A percentile compares a stretch with the other conserved stretches of the same genome.
phyloP scores from a whole-genome alignment of 2,888 invertebrate species.

The Hydroisotoma schaefferi region DNA sequence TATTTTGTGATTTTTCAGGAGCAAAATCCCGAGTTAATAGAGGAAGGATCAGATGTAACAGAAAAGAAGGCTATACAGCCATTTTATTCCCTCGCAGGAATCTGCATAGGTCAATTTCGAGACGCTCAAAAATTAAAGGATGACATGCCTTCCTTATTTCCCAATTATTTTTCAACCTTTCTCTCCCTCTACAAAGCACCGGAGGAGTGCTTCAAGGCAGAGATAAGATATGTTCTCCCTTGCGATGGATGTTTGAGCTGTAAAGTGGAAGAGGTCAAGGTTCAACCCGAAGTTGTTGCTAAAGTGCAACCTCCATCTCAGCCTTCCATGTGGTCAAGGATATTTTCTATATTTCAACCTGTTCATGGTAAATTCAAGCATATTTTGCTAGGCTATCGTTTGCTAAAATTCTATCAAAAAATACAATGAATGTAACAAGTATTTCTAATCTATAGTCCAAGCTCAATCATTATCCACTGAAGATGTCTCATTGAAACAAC shows the following conservation, averaged over 20 bases:
- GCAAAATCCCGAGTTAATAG: neutral
- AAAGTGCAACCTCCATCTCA: neutral
- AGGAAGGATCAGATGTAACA: conserved; percentile 13
- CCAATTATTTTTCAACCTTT: conserved; percentile 53
- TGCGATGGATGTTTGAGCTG: conserved; percentile 69
- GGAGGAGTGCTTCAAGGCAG: conserved; percentile 66
- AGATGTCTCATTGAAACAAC: neutral
- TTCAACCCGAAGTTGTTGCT: conserved; percentile 13
- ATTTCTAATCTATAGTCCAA: too few relatives aligned
- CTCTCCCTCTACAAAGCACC: conserved; percentile 69
- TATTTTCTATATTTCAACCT: conserved; percentile 20
- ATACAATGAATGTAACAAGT: too few relatives aligned
- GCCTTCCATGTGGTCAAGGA: conserved; percentile 22
- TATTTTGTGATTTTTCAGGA: too few relatives aligned
- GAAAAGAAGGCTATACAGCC: conserved; percentile 57
- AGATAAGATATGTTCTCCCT: conserved; percentile 71
- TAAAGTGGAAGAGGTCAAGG: conserved; percentile 56
- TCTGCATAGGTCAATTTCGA: conserved; percentile 83
- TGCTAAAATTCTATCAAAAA: neutral
- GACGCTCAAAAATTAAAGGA: conserved; percentile 71
- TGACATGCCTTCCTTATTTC: conserved; percentile 68
- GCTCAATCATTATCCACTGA: too few relatives aligned
- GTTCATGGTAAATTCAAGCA: conserved; percentile 6
- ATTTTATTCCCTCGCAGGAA: conserved; percentile 71
- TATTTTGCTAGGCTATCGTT: neutral